Evolutionary conservation across 2,797 vertebrate species (phyloP), one percentile per base, ranked within the genome.

Genomic region (Nyctibius grandis): DNA sequence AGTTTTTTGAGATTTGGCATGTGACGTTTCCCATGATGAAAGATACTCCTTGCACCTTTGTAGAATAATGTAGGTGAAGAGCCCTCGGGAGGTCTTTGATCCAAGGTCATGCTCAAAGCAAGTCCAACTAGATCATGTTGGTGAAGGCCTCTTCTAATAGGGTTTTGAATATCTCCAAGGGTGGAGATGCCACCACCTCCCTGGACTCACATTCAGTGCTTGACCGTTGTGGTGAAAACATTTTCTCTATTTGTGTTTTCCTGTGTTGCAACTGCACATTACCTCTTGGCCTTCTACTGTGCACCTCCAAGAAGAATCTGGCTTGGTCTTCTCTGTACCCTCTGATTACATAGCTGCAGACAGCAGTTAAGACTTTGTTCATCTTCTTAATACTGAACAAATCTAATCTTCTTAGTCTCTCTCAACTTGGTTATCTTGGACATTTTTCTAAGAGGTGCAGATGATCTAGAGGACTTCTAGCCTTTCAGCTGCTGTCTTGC

Each of bases 241-340:
- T 10, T 70, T 79, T 63, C 34, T 28, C 16, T 9, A 5, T 12
- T 9, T 72, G 53, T 11, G 5, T 65, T 85, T 87, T 83, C 57
- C 18, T 1, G 0, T 31, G 11, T 3, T 48, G 63, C 33, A 84
- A 3, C 51, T 63, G 34, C 15, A 38, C 2, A 1, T 42, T 38
- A 26, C 38, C 11, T 54, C 29, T 4, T 50, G 26, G 80, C 21
- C 22, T 85, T 64, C 4, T 63, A 12, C 29, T 45, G 19, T 54
- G 29, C 33, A 23, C 7, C 36, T 84, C 50, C 29, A 54, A 40
- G 68, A 36, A 60, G 15, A 10, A n/a, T 18, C 23, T 25, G 36
- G 9, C 57, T 90, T 11, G 1, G 5, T 56, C 48, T 44, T 36
- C 48, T 75, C 56, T 15, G 22, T 18, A 4, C 31, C 9, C 14